Evolutionary conservation across 2,113 vertebrate species (phyloP), one percentile per base, ranked within the genome.

Genomic region (Rutilus rutilus): DNA sequence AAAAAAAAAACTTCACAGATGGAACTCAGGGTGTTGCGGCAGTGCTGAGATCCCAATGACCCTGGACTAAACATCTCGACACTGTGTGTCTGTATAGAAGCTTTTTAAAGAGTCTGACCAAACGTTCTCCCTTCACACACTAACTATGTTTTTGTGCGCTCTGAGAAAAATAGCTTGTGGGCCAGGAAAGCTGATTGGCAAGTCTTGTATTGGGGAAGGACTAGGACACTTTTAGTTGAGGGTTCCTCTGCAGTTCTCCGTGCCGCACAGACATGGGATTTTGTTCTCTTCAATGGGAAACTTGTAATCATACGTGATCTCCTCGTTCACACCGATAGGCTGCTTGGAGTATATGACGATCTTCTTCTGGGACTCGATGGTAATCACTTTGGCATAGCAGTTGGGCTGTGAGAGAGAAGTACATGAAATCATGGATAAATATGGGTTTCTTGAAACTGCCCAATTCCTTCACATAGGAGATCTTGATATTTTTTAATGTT

Each of bases 261-360:
- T 97, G 86, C 97, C 97, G 12, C 97, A 99, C 82, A 99, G 91
- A 83, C 97, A 99, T 0, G 97, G 97, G 88, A 98, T 99, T 90
- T 99, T 99, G 93, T 97, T 99, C 86, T 99, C 97, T 89, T 98
- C 97, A n/a, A 99, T 94, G 0, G 97, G 97, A 93, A 99, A 99
- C 78, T 99, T 99, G 93, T 99, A 99, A 93, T 99, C 97, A 0
- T 99, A 99, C 5, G 97, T 99, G 92, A 99, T 99, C 90, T 99
- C 97, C 90, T 99, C 97, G 0, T 98, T 97, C 89, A 98, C 93
- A 0, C 96, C 95, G 6, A 99, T 99, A 3, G 97, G 91, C 92
- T 99, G 97, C 93, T 99, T 99, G 0, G 97, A 99, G 94, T 99
- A 99, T 90, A 98, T 99, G 80, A 99, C 97, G 0, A 99, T 99